These are phyloP conservation scores for Porites divaricata DNA, from an alignment of 92 coral and sea anemone species.

Conservation along the genomic window DNA sequence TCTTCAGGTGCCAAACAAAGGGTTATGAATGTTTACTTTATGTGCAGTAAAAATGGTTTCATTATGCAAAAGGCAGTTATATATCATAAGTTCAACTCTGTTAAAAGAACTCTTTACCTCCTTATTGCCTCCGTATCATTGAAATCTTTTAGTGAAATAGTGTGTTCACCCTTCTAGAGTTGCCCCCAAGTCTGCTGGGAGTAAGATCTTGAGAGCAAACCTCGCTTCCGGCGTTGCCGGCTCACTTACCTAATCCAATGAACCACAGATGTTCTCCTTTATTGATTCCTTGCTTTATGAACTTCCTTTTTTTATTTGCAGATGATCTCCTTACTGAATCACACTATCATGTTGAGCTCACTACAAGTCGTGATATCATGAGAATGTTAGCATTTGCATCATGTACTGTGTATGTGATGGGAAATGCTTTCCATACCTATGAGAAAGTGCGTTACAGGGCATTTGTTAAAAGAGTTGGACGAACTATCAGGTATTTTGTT, in stretches of 20 bases:
- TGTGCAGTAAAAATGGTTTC: not conserved
- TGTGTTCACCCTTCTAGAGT: too few species aligned
- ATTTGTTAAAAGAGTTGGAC: conserved; percentile 93
- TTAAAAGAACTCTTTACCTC: not conserved
- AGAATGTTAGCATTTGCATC: conserved; percentile 94
- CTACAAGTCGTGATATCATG: conserved; percentile 87
- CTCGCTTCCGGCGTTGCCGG: too few species aligned
- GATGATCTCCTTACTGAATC: conserved; percentile 73
- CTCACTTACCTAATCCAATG: too few species aligned
- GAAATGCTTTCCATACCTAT: conserved; percentile 84
- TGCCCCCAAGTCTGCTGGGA: too few species aligned
- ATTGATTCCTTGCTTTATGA: too few species aligned
- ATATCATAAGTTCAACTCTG: not conserved
- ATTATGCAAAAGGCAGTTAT: not conserved
- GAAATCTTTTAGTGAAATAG: too few species aligned
- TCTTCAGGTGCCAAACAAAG: not conserved
- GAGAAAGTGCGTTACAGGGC: conserved; percentile 90
- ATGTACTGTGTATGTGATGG: conserved; percentile 87
- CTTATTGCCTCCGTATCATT: too few species aligned
- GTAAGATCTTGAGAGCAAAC: too few species aligned
- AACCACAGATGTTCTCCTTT: too few species aligned
- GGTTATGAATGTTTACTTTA: not conserved
- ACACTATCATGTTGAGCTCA: conserved; percentile 66
- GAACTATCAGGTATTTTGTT: conserved; percentile 83
- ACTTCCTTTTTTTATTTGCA: conserved; percentile 5